Conservation (phyloP, 2,797 vertebrate species). For the Cottoperca gobio region DNA sequence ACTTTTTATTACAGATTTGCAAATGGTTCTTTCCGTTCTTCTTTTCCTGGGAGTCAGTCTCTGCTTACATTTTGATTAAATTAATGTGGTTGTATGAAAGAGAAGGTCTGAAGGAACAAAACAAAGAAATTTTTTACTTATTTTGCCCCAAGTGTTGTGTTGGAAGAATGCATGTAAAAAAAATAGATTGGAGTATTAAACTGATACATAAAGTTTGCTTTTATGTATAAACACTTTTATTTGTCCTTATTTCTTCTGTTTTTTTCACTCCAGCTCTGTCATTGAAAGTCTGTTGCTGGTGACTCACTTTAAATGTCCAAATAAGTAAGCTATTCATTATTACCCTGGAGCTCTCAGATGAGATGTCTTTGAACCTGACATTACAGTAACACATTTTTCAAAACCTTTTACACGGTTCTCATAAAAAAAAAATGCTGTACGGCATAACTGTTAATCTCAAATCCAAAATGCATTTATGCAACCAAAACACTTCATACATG, state of each 20-base stretch:
- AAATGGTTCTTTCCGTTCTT: constrained; percentile 31
- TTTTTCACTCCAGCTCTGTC: not conserved
- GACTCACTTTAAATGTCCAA: not conserved
- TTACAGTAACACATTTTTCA: not conserved
- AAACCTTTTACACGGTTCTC: not conserved
- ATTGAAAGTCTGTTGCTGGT: not conserved
- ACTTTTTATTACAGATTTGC: constrained; percentile 60
- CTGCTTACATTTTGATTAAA: constrained; percentile 6
- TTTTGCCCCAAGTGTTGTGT: constrained; percentile 20
- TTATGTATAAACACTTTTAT: constrained; percentile 10
- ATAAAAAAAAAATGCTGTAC: not conserved
- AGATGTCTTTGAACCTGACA: not conserved
- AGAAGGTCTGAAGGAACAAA: constrained; percentile 23
- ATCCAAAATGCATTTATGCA: not conserved
- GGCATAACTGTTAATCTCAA: too few species aligned
- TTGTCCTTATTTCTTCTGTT: not conserved
- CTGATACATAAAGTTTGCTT: constrained; percentile 70
- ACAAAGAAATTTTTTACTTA: constrained; percentile 40
- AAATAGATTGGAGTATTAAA: constrained; percentile 26
- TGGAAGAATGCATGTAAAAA: constrained; percentile 43
- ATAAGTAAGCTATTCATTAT: not conserved
- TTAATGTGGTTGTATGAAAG: constrained; percentile 36
- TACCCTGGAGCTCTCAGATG: too few species aligned
- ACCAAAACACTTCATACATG: not conserved
- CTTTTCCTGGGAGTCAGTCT: not conserved